Base-by-base conservation (phyloP, 2,888 invertebrate species). In the Vanessa cardui region DNA sequence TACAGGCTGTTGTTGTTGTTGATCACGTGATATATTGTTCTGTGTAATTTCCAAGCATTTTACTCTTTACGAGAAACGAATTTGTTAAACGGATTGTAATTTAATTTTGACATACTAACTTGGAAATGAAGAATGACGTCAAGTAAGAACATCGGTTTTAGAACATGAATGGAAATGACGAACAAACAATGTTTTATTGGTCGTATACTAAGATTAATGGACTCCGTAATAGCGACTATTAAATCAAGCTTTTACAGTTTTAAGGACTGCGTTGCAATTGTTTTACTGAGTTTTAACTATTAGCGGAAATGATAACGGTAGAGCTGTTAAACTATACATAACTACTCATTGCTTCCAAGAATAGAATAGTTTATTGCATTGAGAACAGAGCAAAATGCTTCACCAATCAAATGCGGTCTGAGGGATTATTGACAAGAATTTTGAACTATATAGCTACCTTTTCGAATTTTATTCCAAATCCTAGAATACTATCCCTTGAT, bases 191-290 rank as follows among this genome's bases (percentile, higher is more conserved):
- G 49, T 66, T 68, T 71, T 71, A 71, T 71, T 61, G 62, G 47
- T 60, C 59, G 58, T 46, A 47, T 49, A 66, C 62, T 62, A 69
- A 66, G 71, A 68, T 69, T 71, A 71, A 71, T 71, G 65, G 68
- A 63, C 62, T 39, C 21, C 47, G 45, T 69, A 69, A 71, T 69
- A 62, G 68, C 56, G 26, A 18, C 62, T 62, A 62, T 69, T 63
- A 71, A 66, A 60, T 63, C 45, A 64, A 58, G 47, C 46, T 61
- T 61, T 56, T 45, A 56, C 56, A 56, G 39, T 12, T 33, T 39
- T 39, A 54, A 54, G 52, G 52, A 20, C 52, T 26, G 18, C 39
- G 9, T n/a, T 39, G 33, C 56, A 39, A 56, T 56, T 56, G 56
- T 56, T 39, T 56, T 39, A 31, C 20, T 33, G 9, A 33, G n/a